Evolutionary conservation across 2,113 vertebrate species (phyloP).

Genomic region (Picathartes gymnocephalus): DNA sequence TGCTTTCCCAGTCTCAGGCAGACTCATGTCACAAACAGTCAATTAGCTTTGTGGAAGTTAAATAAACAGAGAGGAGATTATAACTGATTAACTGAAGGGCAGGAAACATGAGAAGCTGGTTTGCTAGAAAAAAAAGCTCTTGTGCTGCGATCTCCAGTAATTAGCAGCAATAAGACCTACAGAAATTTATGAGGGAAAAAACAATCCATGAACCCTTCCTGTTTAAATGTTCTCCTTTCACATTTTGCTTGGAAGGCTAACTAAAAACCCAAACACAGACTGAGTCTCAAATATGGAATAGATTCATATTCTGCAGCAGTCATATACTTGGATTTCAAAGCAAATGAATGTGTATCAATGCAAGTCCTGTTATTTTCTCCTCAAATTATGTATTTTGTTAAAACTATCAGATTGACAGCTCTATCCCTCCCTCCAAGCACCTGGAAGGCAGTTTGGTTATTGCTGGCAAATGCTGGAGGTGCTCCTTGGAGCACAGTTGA

Average conservation of each 20-base stretch:
- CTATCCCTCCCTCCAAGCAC: neutral
- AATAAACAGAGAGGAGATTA: neutral
- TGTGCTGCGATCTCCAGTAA: constrained; percentile 9
- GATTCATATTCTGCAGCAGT: neutral
- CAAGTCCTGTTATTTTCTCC: neutral
- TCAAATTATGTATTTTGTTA: neutral
- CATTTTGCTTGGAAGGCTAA: constrained; percentile 47
- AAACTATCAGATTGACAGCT: neutral
- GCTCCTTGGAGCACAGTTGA: neutral
- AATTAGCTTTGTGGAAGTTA: constrained; percentile 5
- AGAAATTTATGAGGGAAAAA: constrained; percentile 1
- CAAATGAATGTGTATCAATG: neutral
- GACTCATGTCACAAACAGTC: neutral
- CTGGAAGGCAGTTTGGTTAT: neutral
- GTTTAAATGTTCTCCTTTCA: constrained; percentile 50
- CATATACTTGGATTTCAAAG: neutral
- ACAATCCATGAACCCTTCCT: neutral
- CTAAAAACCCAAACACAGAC: constrained; percentile 44
- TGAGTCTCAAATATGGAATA: neutral
- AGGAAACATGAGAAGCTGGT: constrained; percentile 30
- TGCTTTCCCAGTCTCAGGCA: neutral
- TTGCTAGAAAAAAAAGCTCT: constrained; percentile 47
- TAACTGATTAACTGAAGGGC: constrained; percentile 18
- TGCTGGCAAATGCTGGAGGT: neutral
- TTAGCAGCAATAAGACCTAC: constrained; percentile 22